A percentile compares a stretch with the other conserved stretches of the same genome.
Conservation (phyloP, 2,888 invertebrate genomes). For the Spodoptera exigua region DNA sequence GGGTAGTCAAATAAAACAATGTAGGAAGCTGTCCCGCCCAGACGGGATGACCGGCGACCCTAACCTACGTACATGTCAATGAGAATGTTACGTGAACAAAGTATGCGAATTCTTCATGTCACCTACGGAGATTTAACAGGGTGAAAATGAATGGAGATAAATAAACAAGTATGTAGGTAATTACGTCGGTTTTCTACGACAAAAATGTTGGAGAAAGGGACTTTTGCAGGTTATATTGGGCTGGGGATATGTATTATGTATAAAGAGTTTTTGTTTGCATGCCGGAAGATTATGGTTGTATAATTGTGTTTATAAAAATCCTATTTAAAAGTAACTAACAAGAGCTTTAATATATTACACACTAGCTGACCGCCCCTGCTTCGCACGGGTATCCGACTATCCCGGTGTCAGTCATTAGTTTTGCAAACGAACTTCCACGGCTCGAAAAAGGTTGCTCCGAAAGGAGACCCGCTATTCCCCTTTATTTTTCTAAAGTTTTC, state of each 20-base stretch:
- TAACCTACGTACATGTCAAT: constrained; percentile 49
- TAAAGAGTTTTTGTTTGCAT: background rate
- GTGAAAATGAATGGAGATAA: constrained; percentile 9
- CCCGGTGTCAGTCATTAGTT: too few relatives aligned
- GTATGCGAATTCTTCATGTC: constrained; percentile 31
- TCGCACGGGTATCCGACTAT: too few relatives aligned
- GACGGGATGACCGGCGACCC: constrained; percentile 10
- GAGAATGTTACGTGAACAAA: constrained; percentile 31
- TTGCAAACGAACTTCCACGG: too few relatives aligned
- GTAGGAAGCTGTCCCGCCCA: constrained; percentile 49
- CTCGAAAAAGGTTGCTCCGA: too few relatives aligned
- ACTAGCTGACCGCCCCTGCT: too few relatives aligned
- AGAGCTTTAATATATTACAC: too few relatives aligned
- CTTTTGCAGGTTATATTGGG: background rate
- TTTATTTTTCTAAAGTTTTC: too few relatives aligned
- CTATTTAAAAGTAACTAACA: too few relatives aligned
- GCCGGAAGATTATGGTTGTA: too few relatives aligned
- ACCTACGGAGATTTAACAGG: constrained; percentile 20
- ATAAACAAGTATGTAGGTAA: constrained; percentile 29
- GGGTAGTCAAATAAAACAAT: constrained; percentile 54
- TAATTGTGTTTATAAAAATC: background rate
- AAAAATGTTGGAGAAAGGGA: background rate
- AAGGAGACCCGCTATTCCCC: too few relatives aligned
- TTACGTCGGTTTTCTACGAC: constrained; percentile 9
- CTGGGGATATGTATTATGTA: background rate